Evolutionary conservation across 2,797 vertebrate species (phyloP).

Genomic region (Toxotes lorentzi): DNA sequence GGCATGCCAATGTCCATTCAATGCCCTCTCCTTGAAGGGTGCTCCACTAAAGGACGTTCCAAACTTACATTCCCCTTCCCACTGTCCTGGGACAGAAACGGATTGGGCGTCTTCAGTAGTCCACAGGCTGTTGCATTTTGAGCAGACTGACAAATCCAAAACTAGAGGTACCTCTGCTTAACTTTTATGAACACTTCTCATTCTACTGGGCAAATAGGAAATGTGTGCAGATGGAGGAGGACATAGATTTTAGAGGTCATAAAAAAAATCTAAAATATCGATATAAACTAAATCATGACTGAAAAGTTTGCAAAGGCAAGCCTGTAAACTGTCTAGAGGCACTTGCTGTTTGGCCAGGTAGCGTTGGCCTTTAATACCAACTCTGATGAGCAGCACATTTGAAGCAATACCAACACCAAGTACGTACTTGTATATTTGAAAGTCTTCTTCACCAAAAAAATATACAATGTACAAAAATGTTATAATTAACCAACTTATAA

Average conservation of each 20-base stretch:
- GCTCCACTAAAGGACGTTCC: slow-evolving; percentile 78
- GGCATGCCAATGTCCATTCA: slow-evolving; percentile 79
- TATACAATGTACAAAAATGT: background rate
- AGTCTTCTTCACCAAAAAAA: background rate
- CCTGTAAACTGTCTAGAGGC: background rate
- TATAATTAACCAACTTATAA: background rate
- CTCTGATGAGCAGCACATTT: background rate
- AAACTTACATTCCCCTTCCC: slow-evolving; percentile 78
- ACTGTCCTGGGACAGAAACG: slow-evolving; percentile 83
- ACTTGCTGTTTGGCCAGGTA: background rate
- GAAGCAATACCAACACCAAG: background rate
- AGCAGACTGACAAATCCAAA: slow-evolving; percentile 59
- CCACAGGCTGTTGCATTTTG: slow-evolving; percentile 48
- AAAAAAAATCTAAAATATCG: background rate
- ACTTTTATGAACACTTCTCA: background rate
- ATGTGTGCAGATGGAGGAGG: background rate
- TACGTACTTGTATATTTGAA: background rate
- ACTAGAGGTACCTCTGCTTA: slow-evolving; percentile 4
- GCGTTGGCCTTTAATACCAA: background rate
- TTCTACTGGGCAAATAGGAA: background rate
- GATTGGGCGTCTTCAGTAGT: slow-evolving; percentile 72
- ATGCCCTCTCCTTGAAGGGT: slow-evolving; percentile 75
- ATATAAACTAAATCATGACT: background rate
- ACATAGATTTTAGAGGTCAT: background rate
- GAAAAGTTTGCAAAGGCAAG: background rate